Evolutionary conservation across 2,888 invertebrate genomes (phyloP), one percentile per base, ranked within the genome.

Genomic region (Sphaerophoria rueppellii): DNA sequence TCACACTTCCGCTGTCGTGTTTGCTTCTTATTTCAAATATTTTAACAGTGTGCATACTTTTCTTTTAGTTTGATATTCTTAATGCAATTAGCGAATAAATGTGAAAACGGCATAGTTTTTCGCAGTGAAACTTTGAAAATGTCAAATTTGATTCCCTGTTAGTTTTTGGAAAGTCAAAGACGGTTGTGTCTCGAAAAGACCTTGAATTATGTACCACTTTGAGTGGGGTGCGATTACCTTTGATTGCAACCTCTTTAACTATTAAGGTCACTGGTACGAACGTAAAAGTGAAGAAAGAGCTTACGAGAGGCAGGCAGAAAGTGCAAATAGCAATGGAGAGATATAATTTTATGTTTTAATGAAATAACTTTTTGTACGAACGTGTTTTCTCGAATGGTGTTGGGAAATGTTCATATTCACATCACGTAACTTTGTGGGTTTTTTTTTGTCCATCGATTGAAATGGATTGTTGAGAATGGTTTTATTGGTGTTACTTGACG

Each of bases 51-150:
- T 16, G 6, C 54, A 55, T 80, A 40, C 35, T 71, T 75, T 76
- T 72, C 61, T 58, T 85, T 77, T 73, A 34, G 60, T 77, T 73
- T 50, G 58, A 65, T 85, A 81, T 85, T 81, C 81, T 73, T 73
- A 40, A 77, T 63, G 65, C 63, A 85, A 85, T 81, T 85, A 81
- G 80, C 81, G 70, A 77, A 34, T 48, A 60, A 73, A 70, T 81
- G 85, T 85, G 80, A 85, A 85, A 85, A 85, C 76, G 85, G 69
- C 85, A 85, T 73, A 85, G 69, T 85, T 85, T 34, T 37, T 6
- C 24, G 24, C 24, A 40, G 37, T 12, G 35, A 16, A 63, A 61
- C 2, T 2, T 4, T 50, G 12, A 12, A 40, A 24, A 24, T 24
- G 24, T 24, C 24, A 24, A 24, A 24, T 24, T 24, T 1, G 24